These are phyloP conservation scores for Pterois miles DNA, from an alignment of 2,797 vertebrate species.

Conservation along the genomic window DNA sequence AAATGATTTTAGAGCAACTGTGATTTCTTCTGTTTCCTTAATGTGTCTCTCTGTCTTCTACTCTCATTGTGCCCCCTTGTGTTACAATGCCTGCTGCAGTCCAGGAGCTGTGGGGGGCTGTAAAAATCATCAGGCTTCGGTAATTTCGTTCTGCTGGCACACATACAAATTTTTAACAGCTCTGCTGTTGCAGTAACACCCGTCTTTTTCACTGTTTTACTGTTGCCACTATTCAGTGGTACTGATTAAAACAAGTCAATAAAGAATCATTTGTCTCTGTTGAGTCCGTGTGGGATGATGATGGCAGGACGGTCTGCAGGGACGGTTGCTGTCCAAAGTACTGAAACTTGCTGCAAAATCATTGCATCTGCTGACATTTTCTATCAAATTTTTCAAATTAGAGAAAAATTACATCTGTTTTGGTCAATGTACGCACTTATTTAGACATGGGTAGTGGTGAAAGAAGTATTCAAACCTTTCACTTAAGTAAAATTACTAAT, in stretches of 20 bases:
- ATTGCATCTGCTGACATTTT: not conserved
- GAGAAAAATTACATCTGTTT: not conserved
- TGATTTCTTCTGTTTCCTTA: slow-evolving; percentile 21
- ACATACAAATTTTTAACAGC: slow-evolving; percentile 34
- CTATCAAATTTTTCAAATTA: not conserved
- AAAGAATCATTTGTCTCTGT: slow-evolving; percentile 68
- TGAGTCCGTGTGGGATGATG: slow-evolving; percentile 49
- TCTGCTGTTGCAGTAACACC: slow-evolving; percentile 33
- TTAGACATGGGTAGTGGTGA: not conserved
- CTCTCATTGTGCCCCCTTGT: slow-evolving; percentile 66
- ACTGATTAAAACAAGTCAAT: slow-evolving; percentile 72
- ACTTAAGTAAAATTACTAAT: not conserved
- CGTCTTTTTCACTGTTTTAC: slow-evolving; percentile 20
- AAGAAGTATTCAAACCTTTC: not conserved
- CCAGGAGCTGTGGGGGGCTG: slow-evolving; percentile 23
- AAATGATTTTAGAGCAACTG: not conserved
- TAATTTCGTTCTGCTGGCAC: slow-evolving; percentile 53
- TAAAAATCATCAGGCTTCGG: slow-evolving; percentile 49
- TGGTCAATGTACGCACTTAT: no score
- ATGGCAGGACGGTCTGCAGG: slow-evolving; percentile 1
- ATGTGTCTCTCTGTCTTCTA: not conserved
- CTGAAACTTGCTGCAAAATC: slow-evolving; percentile 71
- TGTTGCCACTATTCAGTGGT: slow-evolving; percentile 47
- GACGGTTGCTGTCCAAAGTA: slow-evolving; percentile 74
- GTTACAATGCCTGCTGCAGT: slow-evolving; percentile 48